These are phyloP conservation scores for Hymenochirus boettgeri DNA, from an alignment of 2,113 vertebrate species.

Conservation along the genomic window DNA sequence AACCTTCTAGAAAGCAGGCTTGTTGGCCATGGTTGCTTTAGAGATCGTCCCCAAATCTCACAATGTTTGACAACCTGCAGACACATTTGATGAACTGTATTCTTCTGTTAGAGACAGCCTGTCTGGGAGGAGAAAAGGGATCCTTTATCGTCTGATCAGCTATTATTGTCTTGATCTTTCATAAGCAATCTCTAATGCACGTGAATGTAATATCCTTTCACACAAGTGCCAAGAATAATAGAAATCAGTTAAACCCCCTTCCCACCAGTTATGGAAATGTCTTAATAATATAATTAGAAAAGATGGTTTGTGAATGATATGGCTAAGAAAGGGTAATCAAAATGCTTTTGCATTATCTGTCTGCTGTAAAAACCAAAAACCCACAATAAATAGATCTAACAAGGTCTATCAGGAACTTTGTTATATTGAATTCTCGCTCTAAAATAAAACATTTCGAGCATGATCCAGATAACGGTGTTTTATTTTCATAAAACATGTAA, in stretches of 20 bases:
- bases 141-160: constrained; percentile 75
- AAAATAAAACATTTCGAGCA: constrained; percentile 57
- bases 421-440: constrained; percentile 57
- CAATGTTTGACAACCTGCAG: constrained; percentile 91
- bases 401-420: constrained; percentile 47
- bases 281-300: constrained; percentile 70
- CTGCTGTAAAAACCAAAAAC: constrained; percentile 62
- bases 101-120: constrained; percentile 80
- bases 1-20: constrained; percentile 85
- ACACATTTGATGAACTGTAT: constrained; percentile 86
- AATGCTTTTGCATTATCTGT: constrained; percentile 62
- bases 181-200: constrained; percentile 78
- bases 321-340: constrained; percentile 62
- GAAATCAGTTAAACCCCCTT: constrained; percentile 69
- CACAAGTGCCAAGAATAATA: constrained; percentile 75
- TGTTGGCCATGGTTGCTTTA: constrained; percentile 79
- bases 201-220: constrained; percentile 78
- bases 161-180: constrained; percentile 82
- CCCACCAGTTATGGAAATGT: constrained; percentile 69
- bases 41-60: constrained; percentile 70
- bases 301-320: constrained; percentile 66
- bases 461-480: constrained; percentile 52
- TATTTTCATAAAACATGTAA: constrained; percentile 71
- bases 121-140: constrained; percentile 78
- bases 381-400: constrained; percentile 58